phyloP scores from a whole-genome alignment of 2,113 vertebrate genomes.

The Zosterops pallidus region DNA sequence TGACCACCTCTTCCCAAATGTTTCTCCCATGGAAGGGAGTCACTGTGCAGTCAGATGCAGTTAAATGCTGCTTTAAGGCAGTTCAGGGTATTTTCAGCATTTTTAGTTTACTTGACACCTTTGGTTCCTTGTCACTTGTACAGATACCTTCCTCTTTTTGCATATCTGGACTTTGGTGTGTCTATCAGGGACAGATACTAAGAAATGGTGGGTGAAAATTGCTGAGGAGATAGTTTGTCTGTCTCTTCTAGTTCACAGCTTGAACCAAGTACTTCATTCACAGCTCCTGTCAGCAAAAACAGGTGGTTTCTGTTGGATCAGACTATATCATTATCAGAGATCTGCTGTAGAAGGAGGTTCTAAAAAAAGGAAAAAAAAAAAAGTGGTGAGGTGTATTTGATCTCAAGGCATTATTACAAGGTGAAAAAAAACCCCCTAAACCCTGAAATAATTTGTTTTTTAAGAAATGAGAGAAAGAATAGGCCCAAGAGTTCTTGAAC shows the following conservation, averaged over 20 bases:
- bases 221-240: not conserved
- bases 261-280: not conserved
- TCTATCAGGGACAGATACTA: not conserved
- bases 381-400: not conserved
- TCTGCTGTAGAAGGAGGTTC: not conserved
- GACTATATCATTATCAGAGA: not conserved
- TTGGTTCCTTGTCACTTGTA: not conserved
- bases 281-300: not conserved
- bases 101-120: not conserved
- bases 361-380: not conserved
- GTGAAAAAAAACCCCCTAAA: rapidly evolving
- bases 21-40: not conserved
- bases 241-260: not conserved
- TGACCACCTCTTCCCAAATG: not conserved
- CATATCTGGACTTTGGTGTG: not conserved
- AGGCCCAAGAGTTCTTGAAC: not conserved
- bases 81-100: not conserved
- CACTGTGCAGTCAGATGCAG: not conserved
- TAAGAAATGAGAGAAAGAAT: not conserved
- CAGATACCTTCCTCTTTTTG: not conserved
- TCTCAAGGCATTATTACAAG: not conserved
- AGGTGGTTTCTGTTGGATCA: not conserved
- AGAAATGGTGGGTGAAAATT: not conserved
- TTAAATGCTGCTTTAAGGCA: not conserved
- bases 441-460: not conserved